Evolutionary conservation across 2,797 vertebrate genomes (phyloP).

Genomic region (Myiotriccus ornatus): DNA sequence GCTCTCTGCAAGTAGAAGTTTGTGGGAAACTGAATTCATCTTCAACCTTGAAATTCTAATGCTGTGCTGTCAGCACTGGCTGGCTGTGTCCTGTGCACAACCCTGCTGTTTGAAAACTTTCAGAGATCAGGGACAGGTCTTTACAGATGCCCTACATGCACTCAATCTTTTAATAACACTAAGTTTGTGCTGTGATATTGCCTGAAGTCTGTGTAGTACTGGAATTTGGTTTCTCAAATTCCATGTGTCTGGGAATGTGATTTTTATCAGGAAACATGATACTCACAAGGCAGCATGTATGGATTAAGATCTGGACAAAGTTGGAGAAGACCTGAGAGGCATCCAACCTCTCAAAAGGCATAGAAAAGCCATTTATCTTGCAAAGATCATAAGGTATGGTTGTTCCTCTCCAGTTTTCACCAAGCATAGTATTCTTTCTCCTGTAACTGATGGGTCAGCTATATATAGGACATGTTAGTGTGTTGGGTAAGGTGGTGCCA

Average conservation of each 20-base stretch:
- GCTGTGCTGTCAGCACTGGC: background rate
- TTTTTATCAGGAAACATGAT: background rate
- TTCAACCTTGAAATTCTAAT: background rate
- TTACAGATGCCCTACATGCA: background rate
- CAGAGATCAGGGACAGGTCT: background rate
- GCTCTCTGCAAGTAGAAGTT: background rate
- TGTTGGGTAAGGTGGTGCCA: background rate
- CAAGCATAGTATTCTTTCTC: background rate
- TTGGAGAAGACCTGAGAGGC: background rate
- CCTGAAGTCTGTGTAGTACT: background rate
- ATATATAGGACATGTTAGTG: rapidly evolving
- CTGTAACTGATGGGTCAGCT: background rate
- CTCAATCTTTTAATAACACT: background rate
- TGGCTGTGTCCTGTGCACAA: background rate
- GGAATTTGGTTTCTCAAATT: background rate
- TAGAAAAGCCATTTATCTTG: background rate
- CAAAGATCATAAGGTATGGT: background rate
- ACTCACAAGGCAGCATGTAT: background rate
- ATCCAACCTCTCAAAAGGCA: background rate
- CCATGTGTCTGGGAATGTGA: background rate
- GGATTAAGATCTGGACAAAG: background rate
- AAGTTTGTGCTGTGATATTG: background rate
- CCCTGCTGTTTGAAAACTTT: background rate
- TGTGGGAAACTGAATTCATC: background rate
- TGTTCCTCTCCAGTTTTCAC: background rate